Evolutionary conservation across 2,888 invertebrate species (phyloP).

Genomic region (Tridacna crocea): DNA sequence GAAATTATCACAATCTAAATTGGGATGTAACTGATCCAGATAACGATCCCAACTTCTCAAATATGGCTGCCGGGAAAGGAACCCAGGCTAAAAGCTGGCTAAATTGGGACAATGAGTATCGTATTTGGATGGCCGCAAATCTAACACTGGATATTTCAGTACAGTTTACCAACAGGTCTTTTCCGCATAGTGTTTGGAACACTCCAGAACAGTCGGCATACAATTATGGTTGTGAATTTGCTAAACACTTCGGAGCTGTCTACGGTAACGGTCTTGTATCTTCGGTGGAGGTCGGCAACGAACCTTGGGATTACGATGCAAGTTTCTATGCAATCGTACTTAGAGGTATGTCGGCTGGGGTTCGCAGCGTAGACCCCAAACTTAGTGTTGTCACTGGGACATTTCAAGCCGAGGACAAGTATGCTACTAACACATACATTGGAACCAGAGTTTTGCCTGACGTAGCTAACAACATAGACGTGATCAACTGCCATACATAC

Average conservation of each 20-base stretch:
- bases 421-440: conserved; percentile 66
- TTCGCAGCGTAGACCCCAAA: conserved; percentile 57
- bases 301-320: conserved; percentile 74
- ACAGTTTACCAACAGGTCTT: conserved; percentile 67
- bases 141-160: conserved; percentile 68
- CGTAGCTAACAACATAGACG: conserved; percentile 60
- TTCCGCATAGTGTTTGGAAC: conserved; percentile 65
- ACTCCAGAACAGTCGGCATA: conserved; percentile 59
- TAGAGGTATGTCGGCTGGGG: conserved; percentile 69
- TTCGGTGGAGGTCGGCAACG: conserved; percentile 72
- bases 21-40: conserved; percentile 74
- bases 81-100: conserved; percentile 71
- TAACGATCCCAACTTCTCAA: conserved; percentile 59
- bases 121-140: conserved; percentile 63
- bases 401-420: conserved; percentile 71
- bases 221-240: conserved; percentile 68
- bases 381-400: conserved; percentile 69
- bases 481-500: conserved; percentile 70
- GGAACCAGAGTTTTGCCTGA: conserved; percentile 67
- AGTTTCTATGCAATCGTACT: conserved; percentile 66
- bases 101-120: conserved; percentile 75
- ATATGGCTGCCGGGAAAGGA: conserved; percentile 68
- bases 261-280: conserved; percentile 64
- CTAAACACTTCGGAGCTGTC: conserved; percentile 69
- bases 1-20: conserved; percentile 72